Percentiles rank a stretch among this genome's conserved stretches.
Evolutionary conservation across 2,888 invertebrate species (phyloP).

Genomic region (Ectemnius lituratus): DNA sequence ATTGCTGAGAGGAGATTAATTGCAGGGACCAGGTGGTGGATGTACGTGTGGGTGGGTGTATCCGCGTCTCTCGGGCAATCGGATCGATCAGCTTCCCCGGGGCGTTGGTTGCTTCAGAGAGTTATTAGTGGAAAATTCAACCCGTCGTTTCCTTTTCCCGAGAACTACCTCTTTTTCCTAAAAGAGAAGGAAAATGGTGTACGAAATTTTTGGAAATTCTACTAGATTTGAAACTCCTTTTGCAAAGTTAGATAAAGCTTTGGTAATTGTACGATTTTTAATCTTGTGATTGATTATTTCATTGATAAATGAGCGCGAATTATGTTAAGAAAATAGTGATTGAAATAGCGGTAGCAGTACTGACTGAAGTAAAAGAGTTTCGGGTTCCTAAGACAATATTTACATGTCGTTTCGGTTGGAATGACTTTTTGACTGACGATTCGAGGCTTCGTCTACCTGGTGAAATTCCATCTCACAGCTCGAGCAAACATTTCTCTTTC

Average conservation of each 20-base stretch:
- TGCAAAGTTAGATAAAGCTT: no score
- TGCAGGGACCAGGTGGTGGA: slow-evolving; percentile 51
- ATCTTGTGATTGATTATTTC: no score
- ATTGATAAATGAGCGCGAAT: no score
- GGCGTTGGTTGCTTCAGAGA: slow-evolving; percentile 47
- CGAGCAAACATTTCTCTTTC: slow-evolving; percentile 38
- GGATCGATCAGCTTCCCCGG: slow-evolving; percentile 51
- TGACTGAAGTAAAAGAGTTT: slow-evolving; percentile 27
- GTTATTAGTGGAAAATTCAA: slow-evolving; percentile 39
- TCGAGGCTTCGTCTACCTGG: slow-evolving; percentile 31
- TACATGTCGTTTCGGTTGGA: slow-evolving; percentile 28
- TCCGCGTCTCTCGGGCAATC: slow-evolving; percentile 52
- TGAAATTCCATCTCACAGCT: slow-evolving; percentile 41
- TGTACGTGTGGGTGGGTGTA: slow-evolving; percentile 50
- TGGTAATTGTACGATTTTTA: no score
- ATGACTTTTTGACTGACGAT: slow-evolving; percentile 19
- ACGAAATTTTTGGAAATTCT: no score
- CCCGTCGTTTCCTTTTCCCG: slow-evolving; percentile 8
- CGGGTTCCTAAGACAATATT: slow-evolving; percentile 44
- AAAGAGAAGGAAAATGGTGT: background rate
- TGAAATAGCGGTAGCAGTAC: no score
- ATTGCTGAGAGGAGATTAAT: slow-evolving; percentile 64
- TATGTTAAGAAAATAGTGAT: no score
- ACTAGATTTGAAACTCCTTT: no score
- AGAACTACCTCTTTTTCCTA: background rate